Percentiles rank a stretch among this genome's conserved stretches.
Conservation (phyloP, 2,797 vertebrate genomes). For the Arnoldichthys spilopterus region DNA sequence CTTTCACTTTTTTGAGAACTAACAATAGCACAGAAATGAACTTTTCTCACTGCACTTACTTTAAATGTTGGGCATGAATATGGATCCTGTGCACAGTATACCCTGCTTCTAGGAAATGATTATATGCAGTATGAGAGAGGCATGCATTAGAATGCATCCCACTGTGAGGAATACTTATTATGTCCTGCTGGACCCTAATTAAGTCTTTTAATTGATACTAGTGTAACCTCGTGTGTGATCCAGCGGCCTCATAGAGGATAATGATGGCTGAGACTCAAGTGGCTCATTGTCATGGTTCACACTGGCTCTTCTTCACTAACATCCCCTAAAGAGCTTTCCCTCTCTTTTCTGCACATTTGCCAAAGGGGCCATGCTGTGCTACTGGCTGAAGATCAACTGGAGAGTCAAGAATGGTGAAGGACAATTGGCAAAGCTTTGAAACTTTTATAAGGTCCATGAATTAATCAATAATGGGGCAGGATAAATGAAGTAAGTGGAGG, state of each 20-base stretch:
- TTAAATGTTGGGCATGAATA: slow-evolving; percentile 12
- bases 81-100: not conserved
- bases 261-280: slow-evolving; percentile 41
- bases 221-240: slow-evolving; percentile 44
- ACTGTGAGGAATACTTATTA: slow-evolving; percentile 28
- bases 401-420: slow-evolving; percentile 71
- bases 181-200: slow-evolving; percentile 39
- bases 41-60: slow-evolving; percentile 10
- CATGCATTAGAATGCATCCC: slow-evolving; percentile 21
- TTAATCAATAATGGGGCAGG: slow-evolving; percentile 73
- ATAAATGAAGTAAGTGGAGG: slow-evolving; percentile 66
- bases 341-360: slow-evolving; percentile 56
- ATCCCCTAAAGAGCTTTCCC: slow-evolving; percentile 49
- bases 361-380: slow-evolving; percentile 62
- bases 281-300: slow-evolving; percentile 35
- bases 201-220: slow-evolving; percentile 39
- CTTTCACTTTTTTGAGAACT: not conserved
- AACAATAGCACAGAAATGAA: slow-evolving; percentile 24
- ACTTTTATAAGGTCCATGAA: slow-evolving; percentile 77
- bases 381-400: slow-evolving; percentile 64
- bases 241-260: slow-evolving; percentile 40
- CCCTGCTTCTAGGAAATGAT: slow-evolving; percentile 12
- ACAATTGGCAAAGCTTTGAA: slow-evolving; percentile 77
- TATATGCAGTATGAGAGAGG: slow-evolving; percentile 36
- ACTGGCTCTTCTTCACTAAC: slow-evolving; percentile 38